These are phyloP conservation scores for Jacana jacana DNA, from an alignment of 2,113 vertebrate species.

Conservation along the genomic window DNA sequence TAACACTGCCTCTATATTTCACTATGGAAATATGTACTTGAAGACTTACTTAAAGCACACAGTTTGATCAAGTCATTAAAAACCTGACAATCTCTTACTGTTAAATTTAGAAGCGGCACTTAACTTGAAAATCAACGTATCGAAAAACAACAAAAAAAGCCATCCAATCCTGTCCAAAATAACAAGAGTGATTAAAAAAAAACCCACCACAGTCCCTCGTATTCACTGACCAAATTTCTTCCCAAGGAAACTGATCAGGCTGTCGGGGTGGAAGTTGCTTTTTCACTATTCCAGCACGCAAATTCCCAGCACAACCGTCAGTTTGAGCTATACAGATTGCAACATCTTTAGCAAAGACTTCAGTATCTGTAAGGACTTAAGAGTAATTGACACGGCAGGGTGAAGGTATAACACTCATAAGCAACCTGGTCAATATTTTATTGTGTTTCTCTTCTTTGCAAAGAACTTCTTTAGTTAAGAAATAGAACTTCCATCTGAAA, in stretches of 20 bases:
- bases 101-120: not conserved
- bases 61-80: not conserved
- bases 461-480: no score
- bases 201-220: not conserved
- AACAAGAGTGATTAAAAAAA: not conserved
- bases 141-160: not conserved
- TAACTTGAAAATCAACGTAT: not conserved
- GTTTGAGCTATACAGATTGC: not conserved
- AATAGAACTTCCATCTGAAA: not conserved
- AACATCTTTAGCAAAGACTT: not conserved
- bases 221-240: not conserved
- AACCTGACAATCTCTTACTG: not conserved
- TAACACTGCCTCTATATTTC: not conserved
- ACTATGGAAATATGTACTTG: not conserved
- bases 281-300: not conserved
- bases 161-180: not conserved
- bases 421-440: not conserved
- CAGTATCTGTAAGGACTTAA: not conserved
- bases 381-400: not conserved
- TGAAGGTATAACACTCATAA: not conserved
- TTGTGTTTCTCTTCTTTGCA: not conserved
- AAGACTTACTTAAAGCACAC: not conserved
- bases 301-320: not conserved
- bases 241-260: not conserved
- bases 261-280: not conserved